Evolutionary conservation across 2,888 invertebrate genomes (phyloP), one percentile per base, ranked within the genome.

Genomic region (Aethes cnicana): DNA sequence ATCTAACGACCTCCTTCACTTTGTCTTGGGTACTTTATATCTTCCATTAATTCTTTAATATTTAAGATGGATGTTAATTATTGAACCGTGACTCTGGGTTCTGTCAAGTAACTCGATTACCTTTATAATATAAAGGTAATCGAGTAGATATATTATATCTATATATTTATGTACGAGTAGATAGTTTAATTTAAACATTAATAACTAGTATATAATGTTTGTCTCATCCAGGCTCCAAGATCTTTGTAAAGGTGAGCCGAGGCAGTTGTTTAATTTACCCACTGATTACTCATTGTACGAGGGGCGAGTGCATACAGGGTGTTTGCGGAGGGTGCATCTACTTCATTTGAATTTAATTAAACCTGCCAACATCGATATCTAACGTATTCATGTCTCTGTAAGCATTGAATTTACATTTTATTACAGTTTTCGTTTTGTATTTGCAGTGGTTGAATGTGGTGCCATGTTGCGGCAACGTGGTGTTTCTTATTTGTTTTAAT

Each of bases 211-310:
- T 28, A 20, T 23, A 32, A 26, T 26, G 23, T 9, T 8, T 20
- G 57, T 28, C 59, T 17, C 53, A 53, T 69, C 68, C 35, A 66
- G 61, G 25, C 18, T n/a, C 37, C 46, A 46, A 28, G 30, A 36
- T 50, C 57, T 9, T 12, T 54, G 52, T 20, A 30, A 55, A 63
- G 55, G 59, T 65, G 61, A 47, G 62, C 61, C 64, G 69, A 76
- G 76, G 73, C 75, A 74, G 80, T 81, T 85, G 86, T 87, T 85
- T 87, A 86, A 87, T 86, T 83, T 82, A 77, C 73, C 84, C 81
- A 86, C 83, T 82, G 85, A 86, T 87, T 87, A 84, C 81, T 80
- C 86, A 85, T 84, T 83, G 83, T 80, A 73, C 69, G 73, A 77
- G 25, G 80, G 79, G 77, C 62, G 66, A 58, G 59, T 69, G 65